phyloP scores from a whole-genome alignment of 2,888 invertebrate species.

The Lydus trimaculatus region DNA sequence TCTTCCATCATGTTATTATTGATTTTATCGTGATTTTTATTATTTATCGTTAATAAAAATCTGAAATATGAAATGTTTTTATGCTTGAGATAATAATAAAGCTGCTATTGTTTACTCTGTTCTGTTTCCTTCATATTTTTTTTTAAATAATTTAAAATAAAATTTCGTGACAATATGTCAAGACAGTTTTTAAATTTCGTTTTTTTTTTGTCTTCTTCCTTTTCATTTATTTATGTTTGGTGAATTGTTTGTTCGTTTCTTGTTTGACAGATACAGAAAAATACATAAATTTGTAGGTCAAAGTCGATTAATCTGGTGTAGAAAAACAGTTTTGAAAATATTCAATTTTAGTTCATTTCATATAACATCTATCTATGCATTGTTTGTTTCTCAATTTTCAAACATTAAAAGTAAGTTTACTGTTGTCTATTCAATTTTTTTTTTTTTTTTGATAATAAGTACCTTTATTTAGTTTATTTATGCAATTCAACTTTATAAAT shows the following conservation, averaged over 20 bases:
- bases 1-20: no score
- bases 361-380: background rate
- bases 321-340: conserved; percentile 5
- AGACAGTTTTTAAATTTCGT: background rate
- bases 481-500: background rate
- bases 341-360: background rate
- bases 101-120: background rate
- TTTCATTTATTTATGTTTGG: background rate
- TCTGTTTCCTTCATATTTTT: background rate
- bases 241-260: background rate
- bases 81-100: background rate
- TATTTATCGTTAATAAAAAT: background rate
- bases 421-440: background rate
- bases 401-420: background rate
- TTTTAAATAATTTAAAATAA: background rate
- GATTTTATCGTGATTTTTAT: background rate
- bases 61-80: background rate
- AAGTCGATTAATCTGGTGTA: background rate
- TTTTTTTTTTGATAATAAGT: background rate
- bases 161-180: background rate
- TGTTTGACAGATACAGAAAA: background rate
- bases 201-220: no score
- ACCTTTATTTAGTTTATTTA: background rate
- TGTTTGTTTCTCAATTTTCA: background rate
- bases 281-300: conserved; percentile 3